Evolutionary conservation across 2,888 invertebrate genomes (phyloP), one percentile per base, ranked within the genome.

Genomic region (Patella pellucida): DNA sequence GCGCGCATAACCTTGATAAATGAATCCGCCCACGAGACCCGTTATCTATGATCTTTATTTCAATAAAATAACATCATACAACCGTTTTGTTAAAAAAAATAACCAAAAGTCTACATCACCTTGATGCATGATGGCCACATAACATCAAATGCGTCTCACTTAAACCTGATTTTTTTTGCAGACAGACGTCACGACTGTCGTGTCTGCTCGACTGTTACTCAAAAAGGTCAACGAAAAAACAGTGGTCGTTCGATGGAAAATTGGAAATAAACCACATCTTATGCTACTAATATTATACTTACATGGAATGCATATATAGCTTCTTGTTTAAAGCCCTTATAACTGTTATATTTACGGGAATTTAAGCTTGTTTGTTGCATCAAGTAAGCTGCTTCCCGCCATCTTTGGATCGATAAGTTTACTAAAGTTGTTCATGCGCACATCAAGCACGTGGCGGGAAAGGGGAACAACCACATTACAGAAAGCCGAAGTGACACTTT

Each of bases 321-420:
- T 74, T 31, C 54, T 56, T 50, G 23, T 27, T 67, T 56, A 67
- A 27, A 23, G 50, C 27, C 68, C 67, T n/a, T 71, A n/a, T 52
- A 52, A 54, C 19, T 71, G 71, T 15, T 71, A 52, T 27, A 27
- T 52, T 54, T 27, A 69, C 27, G 74, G 69, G 19, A 69, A 69
- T 11, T 52, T 27, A 16, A 23, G 68, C 27, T 31, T 41, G n/a
- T 41, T 52, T 52, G 31, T 41, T 56, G 51, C 50, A 41, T 31
- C 52, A 52, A 52, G 52, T 54, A 68, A 73, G 41, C 69, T 74
- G 79, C 82, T 82, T 82, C 82, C 81, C 80, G 81, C 83, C 83
- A 83, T 83, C 72, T 77, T 77, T 78, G 74, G 78, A 72, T 72
- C 72, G 67, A 72, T 72, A 67, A 72, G 67, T 62, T 41, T 67